Percentiles rank a stretch among this genome's conserved stretches.
phyloP scores from a whole-genome alignment of 2,113 vertebrate species.

The Oryzias javanicus region DNA sequence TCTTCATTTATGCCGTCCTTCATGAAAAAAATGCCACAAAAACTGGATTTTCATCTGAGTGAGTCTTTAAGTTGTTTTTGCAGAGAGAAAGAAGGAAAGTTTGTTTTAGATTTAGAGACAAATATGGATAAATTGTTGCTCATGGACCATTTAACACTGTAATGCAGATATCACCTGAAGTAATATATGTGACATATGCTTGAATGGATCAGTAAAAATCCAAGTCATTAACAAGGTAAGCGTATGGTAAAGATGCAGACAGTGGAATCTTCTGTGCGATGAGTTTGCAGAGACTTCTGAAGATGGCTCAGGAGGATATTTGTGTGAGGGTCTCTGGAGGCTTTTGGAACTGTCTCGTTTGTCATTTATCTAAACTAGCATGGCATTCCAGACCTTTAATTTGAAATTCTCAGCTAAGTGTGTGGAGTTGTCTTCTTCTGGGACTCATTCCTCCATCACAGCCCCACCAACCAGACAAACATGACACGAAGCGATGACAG shows the following conservation, averaged over 20 bases:
- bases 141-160: constrained; percentile 54
- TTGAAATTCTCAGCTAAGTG: constrained; percentile 51
- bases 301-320: constrained; percentile 8
- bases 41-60: not conserved
- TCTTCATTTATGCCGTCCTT: no score
- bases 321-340: constrained; percentile 1
- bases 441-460: constrained; percentile 26
- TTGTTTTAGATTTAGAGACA: constrained; percentile 64
- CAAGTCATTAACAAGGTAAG: constrained; percentile 5
- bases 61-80: constrained; percentile 44
- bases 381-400: constrained; percentile 33
- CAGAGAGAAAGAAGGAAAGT: constrained; percentile 53
- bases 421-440: constrained; percentile 30
- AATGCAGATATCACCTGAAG: constrained; percentile 2
- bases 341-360: constrained; percentile 18
- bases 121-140: constrained; percentile 61
- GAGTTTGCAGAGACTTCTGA: constrained; percentile 31
- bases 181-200: constrained; percentile 24
- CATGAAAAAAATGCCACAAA: no score
- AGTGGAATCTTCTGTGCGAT: constrained; percentile 29
- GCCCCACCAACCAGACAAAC: constrained; percentile 12
- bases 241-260: constrained; percentile 1
- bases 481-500: constrained; percentile 24
- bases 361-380: constrained; percentile 13
- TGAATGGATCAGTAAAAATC: constrained; percentile 21